Conservation (phyloP, 2,797 vertebrate genomes). For the Phalanger gymnotis region DNA sequence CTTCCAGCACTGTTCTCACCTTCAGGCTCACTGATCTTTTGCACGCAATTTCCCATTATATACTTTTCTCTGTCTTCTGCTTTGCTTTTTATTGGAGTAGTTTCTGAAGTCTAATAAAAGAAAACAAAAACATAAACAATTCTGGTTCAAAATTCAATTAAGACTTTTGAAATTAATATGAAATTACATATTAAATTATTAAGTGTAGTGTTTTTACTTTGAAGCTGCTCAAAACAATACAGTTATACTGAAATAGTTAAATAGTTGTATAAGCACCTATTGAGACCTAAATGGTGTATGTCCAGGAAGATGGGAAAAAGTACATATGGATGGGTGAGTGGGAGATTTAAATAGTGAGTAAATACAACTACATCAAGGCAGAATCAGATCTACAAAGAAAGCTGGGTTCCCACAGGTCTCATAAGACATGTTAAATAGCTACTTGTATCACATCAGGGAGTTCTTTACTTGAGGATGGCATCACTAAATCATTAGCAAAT, state of each 20-base stretch:
- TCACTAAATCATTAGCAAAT: not conserved
- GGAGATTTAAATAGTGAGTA: not conserved
- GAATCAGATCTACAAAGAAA: not conserved
- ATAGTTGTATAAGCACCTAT: not conserved
- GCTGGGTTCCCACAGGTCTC: not conserved
- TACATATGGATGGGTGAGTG: not conserved
- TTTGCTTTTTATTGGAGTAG: conserved; percentile 85
- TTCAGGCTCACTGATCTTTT: conserved; percentile 83
- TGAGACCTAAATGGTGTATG: not conserved
- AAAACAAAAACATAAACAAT: conserved; percentile 52
- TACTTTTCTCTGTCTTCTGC: conserved; percentile 87
- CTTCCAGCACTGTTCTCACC: conserved; percentile 83
- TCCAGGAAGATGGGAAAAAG: not conserved
- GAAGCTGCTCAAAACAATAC: not conserved
- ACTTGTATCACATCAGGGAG: not conserved
- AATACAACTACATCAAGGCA: not conserved
- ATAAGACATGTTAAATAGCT: not conserved
- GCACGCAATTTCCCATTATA: conserved; percentile 81
- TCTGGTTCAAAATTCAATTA: conserved; percentile 16
- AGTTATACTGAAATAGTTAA: not conserved
- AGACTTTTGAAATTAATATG: conserved; percentile 42
- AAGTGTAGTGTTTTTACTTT: not conserved
- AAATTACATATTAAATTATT: not conserved
- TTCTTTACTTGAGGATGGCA: not conserved
- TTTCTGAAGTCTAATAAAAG: conserved; percentile 90